These are phyloP conservation scores for Meloidogyne exigua DNA, from an alignment of 1,140 invertebrate species.

Conservation along the genomic window DNA sequence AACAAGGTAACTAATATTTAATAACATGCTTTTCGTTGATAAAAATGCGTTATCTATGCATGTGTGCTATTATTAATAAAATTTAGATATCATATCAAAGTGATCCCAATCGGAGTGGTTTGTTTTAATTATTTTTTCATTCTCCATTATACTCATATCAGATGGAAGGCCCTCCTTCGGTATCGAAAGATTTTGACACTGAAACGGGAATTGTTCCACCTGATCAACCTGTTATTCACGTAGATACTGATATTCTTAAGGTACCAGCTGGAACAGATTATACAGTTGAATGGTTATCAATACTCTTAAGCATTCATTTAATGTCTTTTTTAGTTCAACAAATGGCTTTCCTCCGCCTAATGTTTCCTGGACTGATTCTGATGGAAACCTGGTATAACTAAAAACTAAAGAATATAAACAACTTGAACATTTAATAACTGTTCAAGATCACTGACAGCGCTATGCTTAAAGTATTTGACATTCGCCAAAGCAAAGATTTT, in stretches of 20 bases:
- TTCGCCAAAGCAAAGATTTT: slow-evolving; percentile 46
- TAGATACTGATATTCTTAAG: slow-evolving; percentile 52
- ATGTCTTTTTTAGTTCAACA: slow-evolving; percentile 27
- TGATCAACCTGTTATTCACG: slow-evolving; percentile 55
- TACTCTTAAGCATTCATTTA: neutral
- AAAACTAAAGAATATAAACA: neutral
- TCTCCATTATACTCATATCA: neutral
- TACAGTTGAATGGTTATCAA: slow-evolving; percentile 50
- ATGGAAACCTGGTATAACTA: slow-evolving; percentile 53
- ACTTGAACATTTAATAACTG: neutral
- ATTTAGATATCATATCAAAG: slow-evolving; percentile 7
- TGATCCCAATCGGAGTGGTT: slow-evolving; percentile 25
- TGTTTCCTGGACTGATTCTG: slow-evolving; percentile 55
- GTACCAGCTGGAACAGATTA: slow-evolving; percentile 63
- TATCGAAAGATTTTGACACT: slow-evolving; percentile 18
- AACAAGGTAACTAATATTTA: slow-evolving; percentile 45
- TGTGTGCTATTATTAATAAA: too few relatives aligned
- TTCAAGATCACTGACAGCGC: slow-evolving; percentile 47
- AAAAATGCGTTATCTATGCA: too few relatives aligned
- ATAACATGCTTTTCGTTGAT: too few relatives aligned
- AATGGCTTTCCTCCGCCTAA: slow-evolving; percentile 56
- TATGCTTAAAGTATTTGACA: slow-evolving; percentile 51
- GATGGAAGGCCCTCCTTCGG: slow-evolving; percentile 16
- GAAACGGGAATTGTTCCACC: slow-evolving; percentile 50
- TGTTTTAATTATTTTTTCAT: neutral